Evolutionary conservation across 1,140 invertebrate species (phyloP), one percentile per base, ranked within the genome.

Genomic region (Ptiloglossa arizonensis): DNA sequence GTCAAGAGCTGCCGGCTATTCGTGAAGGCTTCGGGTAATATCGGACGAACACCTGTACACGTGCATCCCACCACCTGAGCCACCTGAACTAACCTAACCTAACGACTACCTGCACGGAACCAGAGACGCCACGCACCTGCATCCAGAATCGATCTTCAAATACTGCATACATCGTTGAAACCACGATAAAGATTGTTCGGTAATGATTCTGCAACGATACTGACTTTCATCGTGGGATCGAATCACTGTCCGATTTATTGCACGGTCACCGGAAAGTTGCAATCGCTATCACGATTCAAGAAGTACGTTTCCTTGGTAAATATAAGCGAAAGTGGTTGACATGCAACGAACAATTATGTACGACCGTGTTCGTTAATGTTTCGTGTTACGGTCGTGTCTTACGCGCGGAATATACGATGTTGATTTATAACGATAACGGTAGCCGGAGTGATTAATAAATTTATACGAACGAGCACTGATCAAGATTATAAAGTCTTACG

Each of bases 51-150:
- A 85, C 79, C 69, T 79, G 83, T 73, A 50, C 57, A 68, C 72
- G 71, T 54, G 64, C 50, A 48, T 41, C 35, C 32, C 35, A 15
- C n/a, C 48, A 71, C 46, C 63, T 41, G 54, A 48, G 24, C 46
- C 70, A 64, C 32, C 75, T 59, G 62, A 78, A 79, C 67, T 74
- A 81, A 85, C 64, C 69, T 67, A 50, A 70, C 66, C 46, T 38
- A 70, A 74, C 9, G 52, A 13, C 44, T 67, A 74, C 73, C 32
- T 77, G 71, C 19, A 27, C 35, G 35, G 41, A 71, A 72, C 35
- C 24, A 48, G 44, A 41, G 27, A 29, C 17, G 22, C 41, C 9
- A 57, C 19, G 56, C 82, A 84, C 72, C 78, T 84, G 82, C 52
- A 15, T 75, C 13, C 11, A 56, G 41, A 19, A 66, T 67, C 41